phyloP scores from a whole-genome alignment of 1,140 invertebrate species.

The Argopecten irradians region DNA sequence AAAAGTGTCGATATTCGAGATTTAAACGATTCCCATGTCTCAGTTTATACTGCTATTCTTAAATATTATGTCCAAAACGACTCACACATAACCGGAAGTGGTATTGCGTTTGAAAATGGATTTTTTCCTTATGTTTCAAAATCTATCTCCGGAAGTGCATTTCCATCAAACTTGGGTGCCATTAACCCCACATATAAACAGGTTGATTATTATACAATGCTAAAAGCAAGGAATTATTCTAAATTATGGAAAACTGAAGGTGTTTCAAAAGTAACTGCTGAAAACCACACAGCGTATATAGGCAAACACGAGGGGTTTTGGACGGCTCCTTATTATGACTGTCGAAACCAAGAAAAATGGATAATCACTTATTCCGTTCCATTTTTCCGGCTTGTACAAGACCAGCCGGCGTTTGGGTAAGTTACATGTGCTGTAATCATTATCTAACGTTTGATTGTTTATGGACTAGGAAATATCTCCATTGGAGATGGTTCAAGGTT shows the following conservation, averaged over 20 bases:
- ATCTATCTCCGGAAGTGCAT: slow-evolving; percentile 27
- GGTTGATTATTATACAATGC: slow-evolving; percentile 34
- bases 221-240: slow-evolving; percentile 40
- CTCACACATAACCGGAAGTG: slow-evolving; percentile 53
- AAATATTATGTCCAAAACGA: slow-evolving; percentile 58
- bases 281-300: slow-evolving; percentile 48
- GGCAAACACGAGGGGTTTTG: slow-evolving; percentile 56
- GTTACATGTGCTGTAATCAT: slow-evolving; percentile 38
- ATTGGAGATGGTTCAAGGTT: too few species aligned
- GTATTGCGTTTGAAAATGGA: slow-evolving; percentile 58
- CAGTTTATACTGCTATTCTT: slow-evolving; percentile 54
- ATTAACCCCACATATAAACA: slow-evolving; percentile 45
- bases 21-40: slow-evolving; percentile 49
- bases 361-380: slow-evolving; percentile 61
- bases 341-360: slow-evolving; percentile 53
- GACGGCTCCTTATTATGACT: slow-evolving; percentile 60
- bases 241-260: slow-evolving; percentile 36
- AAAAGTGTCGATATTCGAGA: slow-evolving; percentile 39
- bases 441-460: too few species aligned
- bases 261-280: slow-evolving; percentile 26
- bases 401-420: slow-evolving; percentile 62
- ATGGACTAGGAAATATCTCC: too few species aligned
- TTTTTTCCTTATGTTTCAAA: slow-evolving; percentile 45
- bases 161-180: slow-evolving; percentile 44
- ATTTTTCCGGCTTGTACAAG: slow-evolving; percentile 54